phyloP scores from a whole-genome alignment of 2,888 invertebrate species.

The Xylota segnis region DNA sequence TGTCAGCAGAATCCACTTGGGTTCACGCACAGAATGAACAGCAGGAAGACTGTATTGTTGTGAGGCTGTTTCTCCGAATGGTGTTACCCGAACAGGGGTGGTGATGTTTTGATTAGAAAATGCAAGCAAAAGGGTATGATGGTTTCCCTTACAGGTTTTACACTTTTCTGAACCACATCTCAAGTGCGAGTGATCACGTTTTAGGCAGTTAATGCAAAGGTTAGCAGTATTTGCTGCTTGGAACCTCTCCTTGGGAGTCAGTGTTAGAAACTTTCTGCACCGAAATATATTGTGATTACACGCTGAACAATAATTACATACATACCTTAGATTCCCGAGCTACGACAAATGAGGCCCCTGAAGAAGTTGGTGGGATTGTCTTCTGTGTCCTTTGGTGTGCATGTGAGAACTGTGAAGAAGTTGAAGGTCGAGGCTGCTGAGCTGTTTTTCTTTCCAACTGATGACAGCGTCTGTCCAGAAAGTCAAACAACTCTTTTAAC shows the following conservation, averaged over 20 bases:
- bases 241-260: conserved; percentile 17
- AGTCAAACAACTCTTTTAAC: conserved; percentile 3
- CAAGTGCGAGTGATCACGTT: neutral
- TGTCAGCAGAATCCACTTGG: too few species aligned
- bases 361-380: neutral
- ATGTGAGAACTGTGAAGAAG: neutral
- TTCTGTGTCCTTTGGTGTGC: neutral
- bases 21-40: too few species aligned
- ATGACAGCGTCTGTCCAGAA: conserved; percentile 8
- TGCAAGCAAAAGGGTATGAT: conserved; percentile 6
- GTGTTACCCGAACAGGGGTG: too few species aligned
- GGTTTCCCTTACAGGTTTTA: neutral
- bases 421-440: neutral
- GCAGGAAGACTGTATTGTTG: too few species aligned
- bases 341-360: neutral
- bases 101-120: too few species aligned
- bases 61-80: too few species aligned
- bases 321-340: neutral
- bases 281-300: too few species aligned
- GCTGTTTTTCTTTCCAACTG: neutral
- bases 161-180: conserved; percentile 9
- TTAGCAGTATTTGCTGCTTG: neutral
- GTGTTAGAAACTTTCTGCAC: too few species aligned
- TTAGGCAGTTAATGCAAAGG: conserved; percentile 19
- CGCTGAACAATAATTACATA: conserved; percentile 10